A percentile compares a stretch with the other conserved stretches of the same genome.
phyloP scores from a whole-genome alignment of 1,140 invertebrate species.

The Thaumatotibia leucotreta region DNA sequence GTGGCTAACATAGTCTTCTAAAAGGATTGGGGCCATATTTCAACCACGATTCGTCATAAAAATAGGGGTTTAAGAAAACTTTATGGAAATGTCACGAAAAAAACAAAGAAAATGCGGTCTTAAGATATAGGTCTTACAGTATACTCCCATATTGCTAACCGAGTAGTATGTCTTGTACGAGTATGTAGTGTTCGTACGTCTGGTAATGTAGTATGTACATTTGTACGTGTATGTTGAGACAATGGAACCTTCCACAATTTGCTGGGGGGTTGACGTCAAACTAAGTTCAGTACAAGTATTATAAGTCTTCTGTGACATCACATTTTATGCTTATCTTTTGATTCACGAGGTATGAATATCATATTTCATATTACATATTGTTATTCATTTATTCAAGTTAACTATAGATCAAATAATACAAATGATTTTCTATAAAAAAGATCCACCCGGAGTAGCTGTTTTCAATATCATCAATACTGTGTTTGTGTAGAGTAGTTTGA shows the following conservation, averaged over 20 bases:
- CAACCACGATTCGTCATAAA: constrained; percentile 2
- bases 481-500: no score
- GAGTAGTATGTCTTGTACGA: not conserved
- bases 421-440: no score
- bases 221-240: not conserved
- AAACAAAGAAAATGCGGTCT: not conserved
- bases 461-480: no score
- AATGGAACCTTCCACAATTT: constrained; percentile 5
- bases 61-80: not conserved
- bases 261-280: not conserved
- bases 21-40: not conserved
- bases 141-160: not conserved
- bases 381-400: no score
- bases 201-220: not conserved
- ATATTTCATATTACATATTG: no score
- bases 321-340: no score
- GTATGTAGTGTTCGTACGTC: not conserved
- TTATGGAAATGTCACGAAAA: not conserved
- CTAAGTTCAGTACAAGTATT: not conserved
- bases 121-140: not conserved
- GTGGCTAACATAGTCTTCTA: not conserved
- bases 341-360: no score
- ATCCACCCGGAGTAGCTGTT: no score
- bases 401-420: no score
- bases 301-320: not conserved